Base-by-base conservation (phyloP, 2,888 invertebrate genomes). In the Amiota communis region DNA sequence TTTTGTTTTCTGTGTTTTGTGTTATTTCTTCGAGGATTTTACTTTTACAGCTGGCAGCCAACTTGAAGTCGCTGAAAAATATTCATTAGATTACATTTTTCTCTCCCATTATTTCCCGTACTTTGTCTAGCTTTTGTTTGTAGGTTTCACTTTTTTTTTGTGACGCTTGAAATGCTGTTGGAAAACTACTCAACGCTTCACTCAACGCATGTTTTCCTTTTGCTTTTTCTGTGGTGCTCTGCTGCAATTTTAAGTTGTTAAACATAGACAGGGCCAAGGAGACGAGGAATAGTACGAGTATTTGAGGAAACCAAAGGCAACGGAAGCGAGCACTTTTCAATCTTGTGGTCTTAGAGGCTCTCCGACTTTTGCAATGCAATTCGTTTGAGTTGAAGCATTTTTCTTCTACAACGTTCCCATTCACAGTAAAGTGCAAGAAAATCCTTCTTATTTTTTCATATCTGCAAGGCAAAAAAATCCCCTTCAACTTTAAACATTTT, bases 41-140 rank as follows among this genome's bases (percentile, higher is more conserved):
- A 64, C 59, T 74, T 74, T 48, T n/a, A 64, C 72, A 72, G 69
- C 72, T 74, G 17, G 59, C 59, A 13, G 57, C 72, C 73, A 71
- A 72, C 69, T 73, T 72, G 46, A 75, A 72, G 73, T 71, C 74
- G 72, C 70, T 73, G 72, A 75, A 77, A 77, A 75, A 77, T 77
- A 77, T 77, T 77, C 77, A 77, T 77, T 77, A 74, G 75, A 79
- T 78, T 77, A 77, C 23, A 71, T 49, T 68, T 68, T 61, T 74
- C 63, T 73, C 71, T 63, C 13, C 59, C 20, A 17, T 70, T 69
- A 8, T 11, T 70, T 69, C 36, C 13, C 12, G 6, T 51, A 8
- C 49, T 36, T 36, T 36, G 17, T 64, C 15, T 64, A 36, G 63
- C 46, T 63, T 63, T 63, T 63, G 63, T 36, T 63, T 53, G 12